Conservation (phyloP, 2,113 vertebrate species). For the Gallinago jamesoni region DNA sequence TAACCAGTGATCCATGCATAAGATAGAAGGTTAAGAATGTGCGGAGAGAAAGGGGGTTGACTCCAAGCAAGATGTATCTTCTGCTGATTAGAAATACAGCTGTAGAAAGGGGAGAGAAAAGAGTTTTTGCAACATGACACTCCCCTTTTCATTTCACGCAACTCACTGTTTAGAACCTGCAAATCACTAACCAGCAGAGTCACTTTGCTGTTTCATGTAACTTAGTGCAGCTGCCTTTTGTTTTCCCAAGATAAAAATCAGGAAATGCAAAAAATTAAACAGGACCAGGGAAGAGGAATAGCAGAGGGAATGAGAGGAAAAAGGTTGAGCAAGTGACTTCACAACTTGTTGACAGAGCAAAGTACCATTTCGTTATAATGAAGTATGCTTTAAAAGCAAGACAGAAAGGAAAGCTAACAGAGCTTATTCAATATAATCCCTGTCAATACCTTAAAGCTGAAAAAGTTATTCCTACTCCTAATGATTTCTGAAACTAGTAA, state of each 20-base stretch:
- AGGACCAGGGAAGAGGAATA: conserved; percentile 60
- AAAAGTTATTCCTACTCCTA: background rate
- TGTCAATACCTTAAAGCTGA: background rate
- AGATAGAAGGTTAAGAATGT: conserved; percentile 95
- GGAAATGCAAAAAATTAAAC: conserved; percentile 76
- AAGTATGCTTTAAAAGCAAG: conserved; percentile 16
- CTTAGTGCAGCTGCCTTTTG: conserved; percentile 74
- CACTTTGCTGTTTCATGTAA: conserved; percentile 67
- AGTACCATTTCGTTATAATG: conserved; percentile 28
- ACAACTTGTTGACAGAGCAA: conserved; percentile 61
- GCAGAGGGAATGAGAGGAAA: conserved; percentile 30
- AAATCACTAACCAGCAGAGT: conserved; percentile 55
- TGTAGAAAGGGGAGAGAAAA: conserved; percentile 76
- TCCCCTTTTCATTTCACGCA: conserved; percentile 55
- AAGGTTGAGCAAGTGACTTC: conserved; percentile 55
- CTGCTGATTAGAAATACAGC: conserved; percentile 94
- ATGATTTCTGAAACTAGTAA: background rate
- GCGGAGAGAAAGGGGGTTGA: conserved; percentile 86
- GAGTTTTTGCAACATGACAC: conserved; percentile 57
- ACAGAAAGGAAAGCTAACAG: background rate
- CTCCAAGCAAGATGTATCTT: conserved; percentile 93
- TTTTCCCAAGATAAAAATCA: conserved; percentile 79
- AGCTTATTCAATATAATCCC: background rate
- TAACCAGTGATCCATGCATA: conserved; percentile 98
- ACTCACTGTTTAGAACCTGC: conserved; percentile 50